Evolutionary conservation across 2,888 invertebrate genomes (phyloP).

Genomic region (Piscicola geometra): DNA sequence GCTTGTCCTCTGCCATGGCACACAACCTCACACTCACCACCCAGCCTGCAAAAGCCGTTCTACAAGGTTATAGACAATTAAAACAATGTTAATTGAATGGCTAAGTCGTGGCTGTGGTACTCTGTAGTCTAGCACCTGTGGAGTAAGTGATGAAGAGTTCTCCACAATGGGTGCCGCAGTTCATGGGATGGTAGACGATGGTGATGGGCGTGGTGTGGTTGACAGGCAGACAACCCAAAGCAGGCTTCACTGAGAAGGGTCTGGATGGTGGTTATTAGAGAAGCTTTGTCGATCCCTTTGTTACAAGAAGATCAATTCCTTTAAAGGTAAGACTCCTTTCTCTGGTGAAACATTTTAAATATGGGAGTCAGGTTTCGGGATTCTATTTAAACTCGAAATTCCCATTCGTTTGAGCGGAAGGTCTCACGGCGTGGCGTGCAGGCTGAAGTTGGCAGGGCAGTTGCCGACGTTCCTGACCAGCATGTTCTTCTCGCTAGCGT

Average conservation of each 20-base stretch:
- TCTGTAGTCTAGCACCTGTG: background rate
- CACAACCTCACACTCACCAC: background rate
- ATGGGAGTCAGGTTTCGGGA: no score
- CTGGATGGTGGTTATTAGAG: no score
- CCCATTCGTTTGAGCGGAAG: background rate
- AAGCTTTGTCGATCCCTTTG: no score
- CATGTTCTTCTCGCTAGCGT: slow-evolving; percentile 58
- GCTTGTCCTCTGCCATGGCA: background rate
- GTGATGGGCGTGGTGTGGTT: background rate
- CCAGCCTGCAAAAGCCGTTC: background rate
- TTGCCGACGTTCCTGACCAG: slow-evolving; percentile 62
- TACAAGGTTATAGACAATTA: background rate
- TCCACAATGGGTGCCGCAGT: background rate
- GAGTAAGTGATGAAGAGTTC: background rate
- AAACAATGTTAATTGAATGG: no score
- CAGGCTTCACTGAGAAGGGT: background rate
- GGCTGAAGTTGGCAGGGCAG: slow-evolving; percentile 58
- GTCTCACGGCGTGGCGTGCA: slow-evolving; percentile 57
- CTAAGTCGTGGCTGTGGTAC: no score
- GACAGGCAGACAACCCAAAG: background rate
- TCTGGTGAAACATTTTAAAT: no score
- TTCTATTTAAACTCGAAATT: no score
- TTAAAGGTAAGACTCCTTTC: no score
- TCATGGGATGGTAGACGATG: background rate
- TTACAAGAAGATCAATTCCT: no score